Evolutionary conservation across 2,113 vertebrate species (phyloP), one percentile per base, ranked within the genome.

Genomic region (Peromyscus maniculatus): DNA sequence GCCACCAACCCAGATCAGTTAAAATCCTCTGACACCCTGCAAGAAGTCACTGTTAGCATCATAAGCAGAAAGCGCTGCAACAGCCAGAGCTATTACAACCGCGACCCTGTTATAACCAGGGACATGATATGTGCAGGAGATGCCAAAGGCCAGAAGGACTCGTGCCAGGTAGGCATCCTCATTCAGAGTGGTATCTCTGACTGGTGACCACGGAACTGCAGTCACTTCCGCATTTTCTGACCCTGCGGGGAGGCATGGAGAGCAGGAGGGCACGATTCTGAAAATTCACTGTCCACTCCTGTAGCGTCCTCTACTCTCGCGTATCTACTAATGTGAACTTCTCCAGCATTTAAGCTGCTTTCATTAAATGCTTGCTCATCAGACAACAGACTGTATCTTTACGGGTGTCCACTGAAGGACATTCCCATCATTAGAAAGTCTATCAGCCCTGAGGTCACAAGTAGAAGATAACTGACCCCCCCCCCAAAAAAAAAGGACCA

Each of bases 51-150:
- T 2, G 95, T 15, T 13, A 62, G 31, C 13, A 7, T 98, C 49
- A 36, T 95, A 96, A 87, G 77, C 49, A 78, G 7, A 17, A 95
- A 66, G 84, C 39, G 26, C 5, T 96, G 97, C 96, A 97, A 49
- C 33, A 82, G 87, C 66, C 89, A 7, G n/a, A 2, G 1, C 67
- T 97, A 95, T n/a, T 31, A 7, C 74, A 94, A 93, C 17, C 31
- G 13, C 87, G n/a, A 66, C 5, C 97, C 97, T 95, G 16, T 52
- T 24, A 84, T 96, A 96, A 97, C 83, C 22, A 94, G 91, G 84
- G 80, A 80, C 66, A 96, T 98, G 96, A 1, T 97, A 3, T 64
- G 74, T 69, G 78, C 88, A 84, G 88, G 96, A 91, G 78, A 98
- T 11, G n/a, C n/a, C 77, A 92, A 7, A 52, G 71, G 33, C 88